A percentile compares a stretch with the other conserved stretches of the same genome.
These are phyloP conservation scores for Ischnus inquisitorius DNA, from an alignment of 2,888 invertebrate species.

Conservation along the genomic window DNA sequence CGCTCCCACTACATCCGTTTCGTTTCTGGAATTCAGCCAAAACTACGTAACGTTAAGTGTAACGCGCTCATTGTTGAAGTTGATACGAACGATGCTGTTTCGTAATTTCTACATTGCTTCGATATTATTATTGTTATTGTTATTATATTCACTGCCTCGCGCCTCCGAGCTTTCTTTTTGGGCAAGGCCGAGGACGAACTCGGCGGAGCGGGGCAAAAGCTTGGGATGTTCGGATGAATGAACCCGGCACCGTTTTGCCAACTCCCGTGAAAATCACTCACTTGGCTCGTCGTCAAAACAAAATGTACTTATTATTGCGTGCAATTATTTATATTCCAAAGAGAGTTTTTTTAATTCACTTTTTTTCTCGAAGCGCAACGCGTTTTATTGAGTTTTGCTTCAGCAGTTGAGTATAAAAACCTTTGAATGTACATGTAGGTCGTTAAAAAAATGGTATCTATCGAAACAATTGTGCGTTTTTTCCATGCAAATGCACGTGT, in stretches of 20 bases:
- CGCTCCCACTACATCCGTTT: conserved; percentile 38
- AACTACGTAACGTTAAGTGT: conserved; percentile 78
- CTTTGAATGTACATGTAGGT: no score
- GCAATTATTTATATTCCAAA: neutral
- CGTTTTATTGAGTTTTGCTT: neutral
- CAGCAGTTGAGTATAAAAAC: no score
- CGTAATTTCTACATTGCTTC: conserved; percentile 76
- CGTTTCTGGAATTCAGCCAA: conserved; percentile 80
- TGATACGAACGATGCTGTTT: conserved; percentile 81
- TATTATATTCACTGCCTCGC: conserved; percentile 63
- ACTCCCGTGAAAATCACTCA: conserved; percentile 20
- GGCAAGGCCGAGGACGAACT: conserved; percentile 21
- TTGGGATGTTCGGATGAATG: conserved; percentile 76
- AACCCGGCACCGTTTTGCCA: conserved; percentile 41
- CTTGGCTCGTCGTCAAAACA: conserved; percentile 19
- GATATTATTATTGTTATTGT: conserved; percentile 59
- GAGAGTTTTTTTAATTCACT: neutral
- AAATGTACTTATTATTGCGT: neutral
- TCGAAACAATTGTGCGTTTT: neutral
- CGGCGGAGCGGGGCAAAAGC: conserved; percentile 73
- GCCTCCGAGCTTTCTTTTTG: conserved; percentile 64
- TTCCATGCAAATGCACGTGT: neutral
- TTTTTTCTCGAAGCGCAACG: neutral
- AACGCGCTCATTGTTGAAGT: conserved; percentile 82
- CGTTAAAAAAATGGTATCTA: neutral